phyloP scores from a whole-genome alignment of 2,113 vertebrate species.

The Cavia porcellus region DNA sequence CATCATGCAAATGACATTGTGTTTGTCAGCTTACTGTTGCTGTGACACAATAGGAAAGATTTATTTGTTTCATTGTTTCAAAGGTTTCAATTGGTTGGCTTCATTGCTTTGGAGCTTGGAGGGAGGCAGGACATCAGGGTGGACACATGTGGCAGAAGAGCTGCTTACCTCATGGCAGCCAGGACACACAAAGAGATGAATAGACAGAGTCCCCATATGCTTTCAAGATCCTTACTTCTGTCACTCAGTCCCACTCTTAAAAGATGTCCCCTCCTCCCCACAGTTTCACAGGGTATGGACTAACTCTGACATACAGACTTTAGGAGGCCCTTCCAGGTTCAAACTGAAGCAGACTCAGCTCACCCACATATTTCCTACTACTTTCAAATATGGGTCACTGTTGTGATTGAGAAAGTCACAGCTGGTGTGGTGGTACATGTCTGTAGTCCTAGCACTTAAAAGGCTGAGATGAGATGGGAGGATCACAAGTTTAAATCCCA shows the following conservation, averaged over 20 bases:
- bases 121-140: background rate
- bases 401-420: background rate
- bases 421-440: background rate
- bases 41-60: background rate
- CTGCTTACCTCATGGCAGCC: background rate
- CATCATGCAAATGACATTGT: background rate
- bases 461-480: background rate
- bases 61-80: background rate
- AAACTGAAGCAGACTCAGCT: background rate
- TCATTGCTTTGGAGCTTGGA: background rate
- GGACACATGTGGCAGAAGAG: background rate
- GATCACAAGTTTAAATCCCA: background rate
- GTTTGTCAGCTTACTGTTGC: background rate
- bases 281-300: background rate
- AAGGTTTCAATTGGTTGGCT: background rate
- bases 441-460: background rate
- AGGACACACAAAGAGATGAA: background rate
- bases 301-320: background rate
- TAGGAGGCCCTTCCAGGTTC: background rate
- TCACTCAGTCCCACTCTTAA: background rate
- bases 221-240: background rate
- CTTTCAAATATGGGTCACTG: background rate
- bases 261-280: background rate
- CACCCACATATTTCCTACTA: background rate
- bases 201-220: background rate